Percentiles rank a stretch among this genome's conserved stretches.
phyloP scores from a whole-genome alignment of 1,140 invertebrate genomes.

The Heliconius congener region DNA sequence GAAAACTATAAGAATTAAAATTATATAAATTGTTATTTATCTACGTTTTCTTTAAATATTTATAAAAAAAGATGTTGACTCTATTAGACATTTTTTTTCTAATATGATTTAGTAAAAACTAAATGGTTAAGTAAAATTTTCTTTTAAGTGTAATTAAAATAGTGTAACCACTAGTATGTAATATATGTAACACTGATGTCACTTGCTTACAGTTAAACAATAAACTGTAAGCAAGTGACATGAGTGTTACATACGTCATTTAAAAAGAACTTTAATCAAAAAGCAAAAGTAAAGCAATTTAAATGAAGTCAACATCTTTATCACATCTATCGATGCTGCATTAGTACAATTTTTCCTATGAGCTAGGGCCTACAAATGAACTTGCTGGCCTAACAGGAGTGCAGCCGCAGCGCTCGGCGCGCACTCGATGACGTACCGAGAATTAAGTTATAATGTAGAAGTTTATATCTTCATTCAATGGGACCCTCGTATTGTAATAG shows the following conservation, averaged over 20 bases:
- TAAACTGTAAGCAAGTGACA: too few relatives aligned
- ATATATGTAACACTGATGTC: too few relatives aligned
- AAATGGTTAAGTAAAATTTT: not conserved
- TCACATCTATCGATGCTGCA: not conserved
- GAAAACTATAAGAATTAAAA: not conserved
- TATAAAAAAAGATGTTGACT: not conserved
- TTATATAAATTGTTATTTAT: not conserved
- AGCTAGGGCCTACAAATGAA: not conserved
- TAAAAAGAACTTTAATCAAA: too few relatives aligned
- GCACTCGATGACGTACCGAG: not conserved
- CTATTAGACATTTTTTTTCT: not conserved
- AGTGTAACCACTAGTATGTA: not conserved
- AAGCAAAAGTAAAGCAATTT: too few relatives aligned
- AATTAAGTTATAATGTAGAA: not conserved
- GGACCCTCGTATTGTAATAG: constrained; percentile 9
- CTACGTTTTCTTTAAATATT: not conserved
- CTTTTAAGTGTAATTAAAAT: not conserved
- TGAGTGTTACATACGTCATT: too few relatives aligned
- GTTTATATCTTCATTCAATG: not conserved
- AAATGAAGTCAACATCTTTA: too few relatives aligned
- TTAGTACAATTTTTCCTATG: not conserved
- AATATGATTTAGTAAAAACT: too few relatives aligned
- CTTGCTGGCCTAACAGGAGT: not conserved
- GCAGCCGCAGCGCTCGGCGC: not conserved
- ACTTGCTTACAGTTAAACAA: too few relatives aligned